A percentile compares a stretch with the other conserved stretches of the same genome.
phyloP scores from a whole-genome alignment of 2,113 vertebrate species.

The Atractosteus spatula region DNA sequence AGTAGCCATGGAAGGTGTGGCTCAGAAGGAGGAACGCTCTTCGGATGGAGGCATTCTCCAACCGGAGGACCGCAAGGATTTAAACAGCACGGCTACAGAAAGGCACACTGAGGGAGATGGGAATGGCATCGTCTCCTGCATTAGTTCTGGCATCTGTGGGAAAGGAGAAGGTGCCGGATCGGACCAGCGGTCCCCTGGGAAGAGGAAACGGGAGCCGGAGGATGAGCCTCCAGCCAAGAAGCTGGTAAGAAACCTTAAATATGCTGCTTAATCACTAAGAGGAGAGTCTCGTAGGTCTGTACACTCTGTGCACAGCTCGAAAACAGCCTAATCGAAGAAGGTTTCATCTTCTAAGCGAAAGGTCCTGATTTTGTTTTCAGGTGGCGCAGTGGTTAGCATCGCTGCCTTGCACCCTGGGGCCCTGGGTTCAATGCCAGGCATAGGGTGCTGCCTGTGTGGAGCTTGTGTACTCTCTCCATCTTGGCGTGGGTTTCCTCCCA shows the following conservation, averaged over 20 bases:
- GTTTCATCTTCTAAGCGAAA: no score
- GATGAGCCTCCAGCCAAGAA: slow-evolving; percentile 37
- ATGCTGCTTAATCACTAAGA: no score
- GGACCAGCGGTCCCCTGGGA: slow-evolving; percentile 14
- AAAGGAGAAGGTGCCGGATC: background rate
- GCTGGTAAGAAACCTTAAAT: slow-evolving; percentile 34
- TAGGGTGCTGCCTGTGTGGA: no score
- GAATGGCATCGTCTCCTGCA: background rate
- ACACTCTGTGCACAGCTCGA: no score
- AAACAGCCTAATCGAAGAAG: no score
- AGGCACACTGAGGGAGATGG: background rate
- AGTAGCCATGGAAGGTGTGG: background rate
- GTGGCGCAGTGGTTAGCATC: no score
- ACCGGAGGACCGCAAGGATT: background rate
- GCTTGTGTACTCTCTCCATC: no score
- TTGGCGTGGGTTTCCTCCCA: no score
- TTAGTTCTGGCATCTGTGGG: background rate
- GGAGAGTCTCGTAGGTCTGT: no score
- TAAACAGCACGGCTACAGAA: background rate
- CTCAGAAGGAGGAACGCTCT: background rate
- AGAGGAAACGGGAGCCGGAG: slow-evolving; percentile 39
- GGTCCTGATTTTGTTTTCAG: no score
- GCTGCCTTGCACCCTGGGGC: no score
- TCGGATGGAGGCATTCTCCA: background rate
- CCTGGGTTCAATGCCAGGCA: no score